A percentile compares a stretch with the other conserved stretches of the same genome.
Conservation (phyloP, 2,797 vertebrate species). For the Eupleurogrammus muticus region DNA sequence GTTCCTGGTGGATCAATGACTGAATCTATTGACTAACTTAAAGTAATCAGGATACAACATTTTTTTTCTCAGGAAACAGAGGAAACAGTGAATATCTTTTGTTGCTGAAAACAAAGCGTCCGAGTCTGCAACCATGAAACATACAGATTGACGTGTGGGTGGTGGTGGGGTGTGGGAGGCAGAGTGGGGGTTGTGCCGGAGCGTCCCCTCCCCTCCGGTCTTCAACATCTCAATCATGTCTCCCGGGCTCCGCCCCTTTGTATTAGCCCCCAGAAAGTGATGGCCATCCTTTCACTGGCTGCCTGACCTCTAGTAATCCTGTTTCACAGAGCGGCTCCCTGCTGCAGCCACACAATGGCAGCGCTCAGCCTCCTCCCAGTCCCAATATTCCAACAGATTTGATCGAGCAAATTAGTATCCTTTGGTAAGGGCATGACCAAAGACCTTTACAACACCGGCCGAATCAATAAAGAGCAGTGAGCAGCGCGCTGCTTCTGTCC, state of each 20-base stretch:
- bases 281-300: slow-evolving; percentile 96
- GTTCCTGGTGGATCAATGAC: not conserved
- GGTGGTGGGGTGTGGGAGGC: no score
- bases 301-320: slow-evolving; percentile 99
- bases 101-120: slow-evolving; percentile 36
- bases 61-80: not conserved
- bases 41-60: slow-evolving; percentile 13
- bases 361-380: slow-evolving; percentile 94
- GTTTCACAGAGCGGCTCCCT: slow-evolving; percentile 97
- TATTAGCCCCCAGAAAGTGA: slow-evolving; percentile 93
- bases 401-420: slow-evolving; percentile 99
- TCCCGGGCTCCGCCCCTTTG: slow-evolving; percentile 88
- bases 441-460: slow-evolving; percentile 94
- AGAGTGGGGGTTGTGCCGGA: slow-evolving; percentile 1
- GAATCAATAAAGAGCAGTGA: slow-evolving; percentile 94
- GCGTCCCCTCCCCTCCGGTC: slow-evolving; percentile 78
- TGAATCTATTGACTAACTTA: no score
- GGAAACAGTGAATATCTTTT: slow-evolving; percentile 15
- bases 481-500: slow-evolving; percentile 86
- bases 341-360: slow-evolving; percentile 95
- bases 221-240: slow-evolving; percentile 96
- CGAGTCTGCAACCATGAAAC: slow-evolving; percentile 50
- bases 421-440: slow-evolving; percentile 96
- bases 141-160: slow-evolving; percentile 82
- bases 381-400: slow-evolving; percentile 98